These are phyloP conservation scores for Psilopogon haemacephalus DNA, from an alignment of 2,113 vertebrate genomes.

Conservation along the genomic window DNA sequence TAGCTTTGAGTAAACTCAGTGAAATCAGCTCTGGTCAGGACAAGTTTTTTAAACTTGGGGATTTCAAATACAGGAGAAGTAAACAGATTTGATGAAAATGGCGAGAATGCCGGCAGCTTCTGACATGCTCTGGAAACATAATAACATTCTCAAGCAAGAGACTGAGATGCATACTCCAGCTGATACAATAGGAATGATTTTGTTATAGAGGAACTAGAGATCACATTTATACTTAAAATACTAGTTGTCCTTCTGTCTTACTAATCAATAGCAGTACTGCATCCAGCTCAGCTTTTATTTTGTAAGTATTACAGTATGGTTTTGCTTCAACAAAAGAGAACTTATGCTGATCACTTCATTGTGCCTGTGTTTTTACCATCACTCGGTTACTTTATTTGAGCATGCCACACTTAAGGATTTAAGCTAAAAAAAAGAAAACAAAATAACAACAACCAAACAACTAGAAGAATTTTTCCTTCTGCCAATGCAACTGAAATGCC, in stretches of 20 bases:
- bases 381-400: background rate
- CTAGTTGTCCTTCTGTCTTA: background rate
- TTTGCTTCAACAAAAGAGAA: background rate
- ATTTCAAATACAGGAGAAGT: background rate
- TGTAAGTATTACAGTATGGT: accelerated
- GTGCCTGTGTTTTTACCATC: background rate
- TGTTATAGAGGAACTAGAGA: background rate
- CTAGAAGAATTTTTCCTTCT: background rate
- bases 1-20: background rate
- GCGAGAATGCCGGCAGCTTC: background rate
- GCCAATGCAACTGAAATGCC: background rate
- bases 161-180: background rate
- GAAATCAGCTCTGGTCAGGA: background rate
- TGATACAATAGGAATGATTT: background rate
- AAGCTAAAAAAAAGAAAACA: background rate
- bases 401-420: background rate
- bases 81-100: background rate
- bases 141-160: background rate
- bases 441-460: no score
- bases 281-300: background rate
- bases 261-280: background rate
- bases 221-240: background rate
- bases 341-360: background rate
- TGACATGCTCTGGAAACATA: background rate
- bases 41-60: background rate